Percentiles rank a stretch among this genome's conserved stretches.
Evolutionary conservation across 1,140 invertebrate species (phyloP).

Genomic region (Brachionus angularis): DNA sequence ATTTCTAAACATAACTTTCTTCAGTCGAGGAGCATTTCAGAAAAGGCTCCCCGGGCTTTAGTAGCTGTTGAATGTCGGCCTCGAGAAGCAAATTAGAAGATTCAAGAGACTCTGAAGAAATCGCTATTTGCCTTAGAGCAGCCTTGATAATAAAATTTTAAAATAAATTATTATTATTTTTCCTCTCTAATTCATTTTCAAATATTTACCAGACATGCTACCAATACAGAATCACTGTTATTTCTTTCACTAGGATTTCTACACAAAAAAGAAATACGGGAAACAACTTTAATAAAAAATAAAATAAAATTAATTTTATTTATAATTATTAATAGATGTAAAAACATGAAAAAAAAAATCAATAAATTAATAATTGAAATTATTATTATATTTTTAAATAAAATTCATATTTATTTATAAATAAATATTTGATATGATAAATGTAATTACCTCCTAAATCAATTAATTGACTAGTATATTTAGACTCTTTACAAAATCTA

Average conservation of each 20-base stretch:
- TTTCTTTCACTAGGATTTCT: conserved; percentile 67
- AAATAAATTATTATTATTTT: conserved; percentile 28
- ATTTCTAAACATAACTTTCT: conserved; percentile 64
- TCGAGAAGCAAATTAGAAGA: conserved; percentile 58
- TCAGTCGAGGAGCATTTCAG: conserved; percentile 67
- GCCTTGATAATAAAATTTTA: conserved; percentile 64
- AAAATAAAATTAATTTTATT: conserved; percentile 10
- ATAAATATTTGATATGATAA: neutral
- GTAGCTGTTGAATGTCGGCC: conserved; percentile 62
- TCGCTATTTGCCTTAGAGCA: conserved; percentile 66
- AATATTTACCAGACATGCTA: conserved; percentile 68
- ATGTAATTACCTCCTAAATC: conserved; percentile 65
- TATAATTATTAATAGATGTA: neutral
- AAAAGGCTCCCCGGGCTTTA: conserved; percentile 68
- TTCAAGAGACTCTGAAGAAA: conserved; percentile 61
- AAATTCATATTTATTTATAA: too few relatives aligned
- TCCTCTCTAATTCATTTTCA: neutral
- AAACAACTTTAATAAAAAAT: conserved; percentile 18
- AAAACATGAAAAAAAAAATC: neutral
- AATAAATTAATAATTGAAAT: neutral
- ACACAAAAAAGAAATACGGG: conserved; percentile 68
- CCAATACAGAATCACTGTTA: conserved; percentile 69
- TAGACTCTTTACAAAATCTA: conserved; percentile 69
- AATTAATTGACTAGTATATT: conserved; percentile 70
- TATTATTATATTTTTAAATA: neutral